Evolutionary conservation across 2,797 vertebrate genomes (phyloP).

Genomic region (Hydrophis major): DNA sequence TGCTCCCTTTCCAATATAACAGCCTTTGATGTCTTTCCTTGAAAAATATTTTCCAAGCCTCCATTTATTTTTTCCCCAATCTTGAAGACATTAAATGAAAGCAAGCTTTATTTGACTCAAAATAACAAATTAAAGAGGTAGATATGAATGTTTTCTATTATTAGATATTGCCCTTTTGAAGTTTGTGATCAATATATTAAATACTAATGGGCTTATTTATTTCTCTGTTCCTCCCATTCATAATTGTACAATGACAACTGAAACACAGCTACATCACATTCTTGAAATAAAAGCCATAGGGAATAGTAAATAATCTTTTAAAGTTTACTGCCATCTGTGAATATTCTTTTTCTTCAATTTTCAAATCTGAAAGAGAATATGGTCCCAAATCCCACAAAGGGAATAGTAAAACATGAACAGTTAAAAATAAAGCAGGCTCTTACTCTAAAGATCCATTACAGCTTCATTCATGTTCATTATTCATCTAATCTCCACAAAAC

Average conservation of each 20-base stretch:
- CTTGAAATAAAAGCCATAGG: neutral
- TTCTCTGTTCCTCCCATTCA: neutral
- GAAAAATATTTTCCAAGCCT: neutral
- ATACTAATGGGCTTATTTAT: slow-evolving; percentile 10
- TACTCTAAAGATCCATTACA: neutral
- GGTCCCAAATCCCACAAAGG: neutral
- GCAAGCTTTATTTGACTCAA: neutral
- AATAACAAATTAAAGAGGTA: neutral
- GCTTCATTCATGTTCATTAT: neutral
- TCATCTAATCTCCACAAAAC: slow-evolving; percentile 13
- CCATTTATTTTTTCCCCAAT: neutral
- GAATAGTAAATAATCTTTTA: neutral
- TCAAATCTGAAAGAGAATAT: neutral
- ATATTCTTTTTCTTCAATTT: neutral
- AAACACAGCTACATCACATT: neutral
- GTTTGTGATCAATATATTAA: neutral
- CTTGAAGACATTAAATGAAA: neutral
- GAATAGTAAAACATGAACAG: neutral
- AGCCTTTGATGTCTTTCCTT: neutral
- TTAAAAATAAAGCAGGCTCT: neutral
- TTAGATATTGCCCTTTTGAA: neutral
- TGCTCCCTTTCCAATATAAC: slow-evolving; percentile 18
- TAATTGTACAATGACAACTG: neutral
- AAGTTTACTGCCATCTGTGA: neutral
- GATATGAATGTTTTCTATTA: neutral